phyloP scores from a whole-genome alignment of 2,888 invertebrate species.

The Orthosia gothica region DNA sequence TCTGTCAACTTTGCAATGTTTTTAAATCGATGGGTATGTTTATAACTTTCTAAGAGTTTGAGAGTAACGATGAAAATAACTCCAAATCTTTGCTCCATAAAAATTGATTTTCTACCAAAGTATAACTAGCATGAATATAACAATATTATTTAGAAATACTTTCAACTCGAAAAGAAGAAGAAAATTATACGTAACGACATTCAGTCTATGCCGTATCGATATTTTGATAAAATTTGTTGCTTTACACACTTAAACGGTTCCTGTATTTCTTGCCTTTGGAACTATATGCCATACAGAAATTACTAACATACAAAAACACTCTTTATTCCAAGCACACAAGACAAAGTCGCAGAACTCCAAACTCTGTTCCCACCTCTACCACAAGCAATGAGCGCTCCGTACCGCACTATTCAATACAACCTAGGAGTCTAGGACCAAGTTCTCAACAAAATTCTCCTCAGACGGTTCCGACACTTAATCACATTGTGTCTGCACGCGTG shows the following conservation, averaged over 20 bases:
- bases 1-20: too few relatives aligned
- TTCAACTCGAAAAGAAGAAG: too few relatives aligned
- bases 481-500: conserved; percentile 59
- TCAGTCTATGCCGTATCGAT: too few relatives aligned
- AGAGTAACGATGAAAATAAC: neutral
- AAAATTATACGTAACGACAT: too few relatives aligned
- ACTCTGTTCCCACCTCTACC: neutral
- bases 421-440: conserved; percentile 25
- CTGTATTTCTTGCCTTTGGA: neutral
- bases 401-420: conserved; percentile 20
- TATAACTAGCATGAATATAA: too few relatives aligned
- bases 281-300: neutral
- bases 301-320: neutral
- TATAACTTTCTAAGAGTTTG: too few relatives aligned
- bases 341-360: conserved; percentile 21
- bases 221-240: too few relatives aligned
- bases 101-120: too few relatives aligned
- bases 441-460: conserved; percentile 48
- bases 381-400: conserved; percentile 28
- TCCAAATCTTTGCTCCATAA: neutral
- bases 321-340: neutral
- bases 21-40: too few relatives aligned
- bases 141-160: too few relatives aligned
- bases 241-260: neutral
- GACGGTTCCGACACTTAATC: conserved; percentile 52